These are phyloP conservation scores for Heteropelma amictum DNA, from an alignment of 2,888 invertebrate species.

Conservation along the genomic window DNA sequence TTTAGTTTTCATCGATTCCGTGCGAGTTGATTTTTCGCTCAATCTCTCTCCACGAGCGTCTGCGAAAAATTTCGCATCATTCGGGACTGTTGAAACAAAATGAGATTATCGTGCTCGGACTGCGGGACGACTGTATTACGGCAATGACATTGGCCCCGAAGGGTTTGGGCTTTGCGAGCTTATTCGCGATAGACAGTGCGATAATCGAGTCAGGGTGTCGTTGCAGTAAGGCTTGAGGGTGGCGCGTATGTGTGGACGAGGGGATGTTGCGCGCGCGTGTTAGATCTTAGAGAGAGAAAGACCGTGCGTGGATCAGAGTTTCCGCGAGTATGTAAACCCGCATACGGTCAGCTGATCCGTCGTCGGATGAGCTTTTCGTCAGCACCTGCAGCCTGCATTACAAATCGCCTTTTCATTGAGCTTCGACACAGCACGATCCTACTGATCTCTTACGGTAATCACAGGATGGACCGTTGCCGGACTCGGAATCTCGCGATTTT, in stretches of 20 bases:
- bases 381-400: background rate
- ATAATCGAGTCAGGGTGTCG: slow-evolving; percentile 49
- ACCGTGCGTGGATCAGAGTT: background rate
- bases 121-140: slow-evolving; percentile 53
- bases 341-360: slow-evolving; percentile 50
- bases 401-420: background rate
- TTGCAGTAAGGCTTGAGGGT: slow-evolving; percentile 11
- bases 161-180: slow-evolving; percentile 27
- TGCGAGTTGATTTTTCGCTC: background rate
- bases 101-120: slow-evolving; percentile 21
- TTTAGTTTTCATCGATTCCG: background rate
- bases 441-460: background rate
- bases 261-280: slow-evolving; percentile 35
- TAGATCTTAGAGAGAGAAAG: slow-evolving; percentile 3
- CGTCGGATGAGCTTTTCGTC: slow-evolving; percentile 10
- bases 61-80: too few species aligned
- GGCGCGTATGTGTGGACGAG: slow-evolving; percentile 40
- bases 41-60: too few species aligned
- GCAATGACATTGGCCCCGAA: slow-evolving; percentile 54
- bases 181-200: slow-evolving; percentile 44
- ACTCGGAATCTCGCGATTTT: too few species aligned
- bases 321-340: slow-evolving; percentile 24
- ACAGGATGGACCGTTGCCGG: background rate
- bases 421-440: background rate
- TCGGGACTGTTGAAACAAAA: too few species aligned